phyloP scores from a whole-genome alignment of 92 coral and sea anemone genomes.

The Desmophyllum pertusum region DNA sequence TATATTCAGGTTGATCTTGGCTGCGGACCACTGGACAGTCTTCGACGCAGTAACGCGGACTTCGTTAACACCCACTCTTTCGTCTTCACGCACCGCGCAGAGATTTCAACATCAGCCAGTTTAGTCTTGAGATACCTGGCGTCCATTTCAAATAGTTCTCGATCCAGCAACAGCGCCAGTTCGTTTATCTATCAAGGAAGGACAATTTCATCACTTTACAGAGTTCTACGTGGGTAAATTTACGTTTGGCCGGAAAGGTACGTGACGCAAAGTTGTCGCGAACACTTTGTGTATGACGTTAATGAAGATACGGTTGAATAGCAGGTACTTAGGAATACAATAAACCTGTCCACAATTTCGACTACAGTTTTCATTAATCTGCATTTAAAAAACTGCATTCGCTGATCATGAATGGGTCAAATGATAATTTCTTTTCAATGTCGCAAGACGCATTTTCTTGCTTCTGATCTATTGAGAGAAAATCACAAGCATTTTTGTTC shows the following conservation, averaged over 20 bases:
- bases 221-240: not conserved
- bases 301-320: slow-evolving; percentile 22
- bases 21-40: slow-evolving; percentile 36
- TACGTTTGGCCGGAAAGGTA: slow-evolving; percentile 19
- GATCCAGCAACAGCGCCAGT: not conserved
- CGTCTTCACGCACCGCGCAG: not conserved
- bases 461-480: not conserved
- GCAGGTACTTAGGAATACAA: slow-evolving; percentile 25
- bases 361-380: slow-evolving; percentile 33
- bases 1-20: slow-evolving; percentile 38
- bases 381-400: slow-evolving; percentile 25
- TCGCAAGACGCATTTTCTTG: not conserved
- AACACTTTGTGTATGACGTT: slow-evolving; percentile 17
- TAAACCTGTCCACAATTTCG: slow-evolving; percentile 17
- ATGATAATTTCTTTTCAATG: not conserved
- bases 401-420: slow-evolving; percentile 1
- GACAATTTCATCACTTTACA: slow-evolving; percentile 8
- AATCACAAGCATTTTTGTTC: not conserved
- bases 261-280: slow-evolving; percentile 32
- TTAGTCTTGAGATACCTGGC: not conserved
- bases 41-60: slow-evolving; percentile 31
- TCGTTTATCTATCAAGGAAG: slow-evolving; percentile 17
- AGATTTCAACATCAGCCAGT: slow-evolving; percentile 8
- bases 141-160: not conserved
- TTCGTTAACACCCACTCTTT: slow-evolving; percentile 26